phyloP scores from a whole-genome alignment of 2,113 vertebrate genomes.

The Ammodytes dubius region DNA sequence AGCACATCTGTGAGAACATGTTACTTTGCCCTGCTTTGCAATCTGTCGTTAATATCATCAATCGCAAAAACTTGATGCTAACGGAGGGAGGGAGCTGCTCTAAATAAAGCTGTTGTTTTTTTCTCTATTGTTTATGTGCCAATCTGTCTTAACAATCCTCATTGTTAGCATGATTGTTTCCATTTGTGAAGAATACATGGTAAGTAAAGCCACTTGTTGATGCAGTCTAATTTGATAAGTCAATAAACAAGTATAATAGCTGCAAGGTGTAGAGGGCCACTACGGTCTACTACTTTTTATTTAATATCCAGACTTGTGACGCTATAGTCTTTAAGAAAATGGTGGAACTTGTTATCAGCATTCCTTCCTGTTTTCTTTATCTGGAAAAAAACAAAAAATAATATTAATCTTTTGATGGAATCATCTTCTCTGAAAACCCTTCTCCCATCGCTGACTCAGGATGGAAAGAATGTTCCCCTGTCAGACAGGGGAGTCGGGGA shows the following conservation, averaged over 20 bases:
- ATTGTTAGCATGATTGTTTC: slow-evolving; percentile 26
- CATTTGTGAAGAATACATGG: slow-evolving; percentile 1
- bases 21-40: slow-evolving; percentile 14
- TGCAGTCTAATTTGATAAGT: neutral
- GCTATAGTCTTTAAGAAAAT: neutral
- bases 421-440: neutral
- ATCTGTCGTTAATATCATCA: slow-evolving; percentile 11
- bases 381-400: neutral
- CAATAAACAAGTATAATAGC: neutral
- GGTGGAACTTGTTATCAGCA: slow-evolving; percentile 2
- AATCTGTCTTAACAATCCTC: neutral
- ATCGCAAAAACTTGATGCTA: slow-evolving; percentile 19
- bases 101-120: slow-evolving; percentile 21
- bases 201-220: neutral
- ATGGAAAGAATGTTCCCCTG: slow-evolving; percentile 59
- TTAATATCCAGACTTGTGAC: neutral
- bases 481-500: slow-evolving; percentile 1
- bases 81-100: slow-evolving; percentile 4
- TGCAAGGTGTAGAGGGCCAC: neutral
- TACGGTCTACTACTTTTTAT: neutral
- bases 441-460: slow-evolving; percentile 35
- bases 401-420: slow-evolving; percentile 19
- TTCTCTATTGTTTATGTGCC: slow-evolving; percentile 11
- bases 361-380: slow-evolving; percentile 4
- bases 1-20: slow-evolving; percentile 14